Conservation (phyloP, 35 echinoderm and acorn worm species). For the Holothuria glaberrima region DNA sequence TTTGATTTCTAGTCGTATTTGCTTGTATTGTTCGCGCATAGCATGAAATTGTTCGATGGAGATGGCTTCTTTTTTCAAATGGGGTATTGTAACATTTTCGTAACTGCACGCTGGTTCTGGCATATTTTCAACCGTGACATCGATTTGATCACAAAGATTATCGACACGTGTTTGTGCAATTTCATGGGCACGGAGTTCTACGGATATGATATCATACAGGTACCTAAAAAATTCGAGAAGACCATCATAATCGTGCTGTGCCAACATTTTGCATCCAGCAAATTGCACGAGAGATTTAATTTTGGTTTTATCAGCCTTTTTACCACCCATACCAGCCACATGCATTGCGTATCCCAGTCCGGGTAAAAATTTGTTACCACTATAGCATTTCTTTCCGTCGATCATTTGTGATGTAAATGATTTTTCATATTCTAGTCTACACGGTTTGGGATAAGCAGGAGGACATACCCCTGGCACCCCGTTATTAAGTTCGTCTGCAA, state of each 20-base stretch:
- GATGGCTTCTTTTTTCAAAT: no score
- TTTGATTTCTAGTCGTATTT: background rate
- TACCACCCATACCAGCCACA: background rate
- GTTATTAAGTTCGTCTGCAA: background rate
- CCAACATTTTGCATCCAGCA: background rate
- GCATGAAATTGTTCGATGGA: background rate
- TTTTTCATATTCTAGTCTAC: background rate
- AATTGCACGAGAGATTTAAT: background rate
- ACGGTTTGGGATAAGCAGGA: background rate
- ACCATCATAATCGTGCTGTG: background rate
- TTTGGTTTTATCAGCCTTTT: slow-evolving; percentile 4
- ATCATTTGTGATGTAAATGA: background rate
- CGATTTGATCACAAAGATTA: background rate
- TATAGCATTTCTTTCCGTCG: slow-evolving; percentile 6
- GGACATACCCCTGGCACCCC: background rate
- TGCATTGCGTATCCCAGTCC: background rate
- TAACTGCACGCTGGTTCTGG: no score
- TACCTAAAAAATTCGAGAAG: background rate
- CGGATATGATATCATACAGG: background rate
- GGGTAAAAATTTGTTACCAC: background rate
- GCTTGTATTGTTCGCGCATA: background rate
- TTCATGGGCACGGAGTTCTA: background rate
- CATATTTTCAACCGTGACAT: background rate
- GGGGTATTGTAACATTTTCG: background rate
- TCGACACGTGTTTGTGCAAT: background rate